Evolutionary conservation across 1,140 invertebrate species (phyloP).

Genomic region (Ganaspis sp.): DNA sequence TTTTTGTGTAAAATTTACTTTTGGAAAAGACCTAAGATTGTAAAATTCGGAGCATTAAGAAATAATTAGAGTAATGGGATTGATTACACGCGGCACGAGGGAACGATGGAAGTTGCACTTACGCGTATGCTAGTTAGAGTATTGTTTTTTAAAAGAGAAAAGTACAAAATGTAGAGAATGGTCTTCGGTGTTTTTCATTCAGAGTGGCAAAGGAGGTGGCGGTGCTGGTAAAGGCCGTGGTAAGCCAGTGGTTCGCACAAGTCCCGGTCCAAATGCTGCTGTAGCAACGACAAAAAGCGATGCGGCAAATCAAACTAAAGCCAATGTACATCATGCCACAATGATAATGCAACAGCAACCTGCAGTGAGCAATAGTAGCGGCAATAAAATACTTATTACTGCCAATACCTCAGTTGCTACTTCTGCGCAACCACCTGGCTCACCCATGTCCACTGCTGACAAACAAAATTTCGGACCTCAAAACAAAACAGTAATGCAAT

Average conservation of each 20-base stretch:
- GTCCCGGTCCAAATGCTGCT: constrained; percentile 77
- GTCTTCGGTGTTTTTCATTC: constrained; percentile 58
- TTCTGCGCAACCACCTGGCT: constrained; percentile 70
- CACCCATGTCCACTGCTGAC: constrained; percentile 66
- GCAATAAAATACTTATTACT: constrained; percentile 71
- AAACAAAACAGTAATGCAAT: constrained; percentile 74
- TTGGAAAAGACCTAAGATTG: too few species aligned
- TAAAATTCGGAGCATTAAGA: too few species aligned
- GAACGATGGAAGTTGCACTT: constrained; percentile 46
- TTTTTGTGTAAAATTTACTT: constrained; percentile 69
- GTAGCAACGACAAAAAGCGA: constrained; percentile 79
- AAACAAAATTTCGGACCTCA: constrained; percentile 74
- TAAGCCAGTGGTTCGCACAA: constrained; percentile 78
- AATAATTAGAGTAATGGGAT: too few species aligned
- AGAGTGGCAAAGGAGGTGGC: constrained; percentile 72
- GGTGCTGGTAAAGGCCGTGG: constrained; percentile 73
- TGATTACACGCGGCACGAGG: constrained; percentile 10
- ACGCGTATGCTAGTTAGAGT: neutral
- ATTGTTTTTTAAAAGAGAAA: constrained; percentile 31
- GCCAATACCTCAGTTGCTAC: constrained; percentile 59
- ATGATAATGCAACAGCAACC: constrained; percentile 72
- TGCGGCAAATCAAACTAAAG: constrained; percentile 83
- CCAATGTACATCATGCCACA: constrained; percentile 65
- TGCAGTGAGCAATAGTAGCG: constrained; percentile 60
- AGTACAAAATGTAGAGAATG: constrained; percentile 42